Evolutionary conservation across 92 coral and sea anemone genomes (phyloP).

Genomic region (Nematostella vectensis): DNA sequence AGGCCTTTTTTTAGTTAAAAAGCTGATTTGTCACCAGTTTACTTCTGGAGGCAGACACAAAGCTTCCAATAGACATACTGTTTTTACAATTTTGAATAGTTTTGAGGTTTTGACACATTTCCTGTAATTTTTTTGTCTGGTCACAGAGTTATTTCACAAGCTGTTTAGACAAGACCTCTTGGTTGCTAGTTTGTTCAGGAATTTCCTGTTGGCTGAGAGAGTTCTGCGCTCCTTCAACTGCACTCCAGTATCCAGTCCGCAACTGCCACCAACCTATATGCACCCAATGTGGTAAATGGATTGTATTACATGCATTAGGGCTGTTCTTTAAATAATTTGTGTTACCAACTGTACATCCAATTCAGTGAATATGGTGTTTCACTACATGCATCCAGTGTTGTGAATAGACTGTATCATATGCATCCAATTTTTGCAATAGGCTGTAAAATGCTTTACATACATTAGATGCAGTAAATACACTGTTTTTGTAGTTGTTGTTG

Average conservation of each 20-base stretch:
- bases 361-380: neutral
- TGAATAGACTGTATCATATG: too few species aligned
- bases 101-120: too few species aligned
- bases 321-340: too few species aligned
- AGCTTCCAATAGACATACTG: too few species aligned
- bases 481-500: conserved; percentile 1
- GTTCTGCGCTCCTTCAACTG: conserved; percentile 96
- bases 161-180: conserved; percentile 92
- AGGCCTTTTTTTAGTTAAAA: too few species aligned
- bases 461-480: neutral
- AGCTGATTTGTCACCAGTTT: too few species aligned
- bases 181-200: conserved; percentile 94
- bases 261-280: conserved; percentile 87
- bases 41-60: too few species aligned
- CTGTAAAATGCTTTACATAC: too few species aligned
- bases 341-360: neutral
- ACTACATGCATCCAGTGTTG: neutral
- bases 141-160: conserved; percentile 90
- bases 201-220: conserved; percentile 85
- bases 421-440: too few species aligned
- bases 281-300: conserved; percentile 89
- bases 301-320: neutral
- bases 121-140: too few species aligned
- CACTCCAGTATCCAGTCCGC: conserved; percentile 83
- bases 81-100: too few species aligned